Evolutionary conservation across 2,888 invertebrate genomes (phyloP).

Genomic region (Leucoptera coffeella): DNA sequence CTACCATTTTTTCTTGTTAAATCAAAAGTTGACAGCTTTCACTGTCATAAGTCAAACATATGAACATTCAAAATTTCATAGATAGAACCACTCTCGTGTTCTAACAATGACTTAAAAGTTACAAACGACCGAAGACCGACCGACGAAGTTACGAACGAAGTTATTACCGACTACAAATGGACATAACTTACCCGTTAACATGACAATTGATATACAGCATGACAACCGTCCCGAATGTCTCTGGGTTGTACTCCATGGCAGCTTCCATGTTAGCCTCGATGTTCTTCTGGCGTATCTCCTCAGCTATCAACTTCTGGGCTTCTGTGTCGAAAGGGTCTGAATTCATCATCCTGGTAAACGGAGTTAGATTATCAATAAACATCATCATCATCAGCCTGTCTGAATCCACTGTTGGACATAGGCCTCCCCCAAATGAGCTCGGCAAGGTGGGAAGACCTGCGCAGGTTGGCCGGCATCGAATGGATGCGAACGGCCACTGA

Average conservation of each 20-base stretch:
- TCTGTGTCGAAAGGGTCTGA: conserved; percentile 95
- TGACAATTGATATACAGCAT: conserved; percentile 97
- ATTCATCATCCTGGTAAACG: conserved; percentile 66
- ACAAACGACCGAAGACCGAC: not conserved
- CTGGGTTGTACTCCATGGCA: conserved; percentile 97
- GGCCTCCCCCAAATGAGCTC: too few species aligned
- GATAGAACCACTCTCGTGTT: too few species aligned
- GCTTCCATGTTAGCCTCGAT: conserved; percentile 98
- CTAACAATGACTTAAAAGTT: too few species aligned
- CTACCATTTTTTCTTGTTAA: too few species aligned
- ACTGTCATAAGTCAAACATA: too few species aligned
- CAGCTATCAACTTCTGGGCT: conserved; percentile 90
- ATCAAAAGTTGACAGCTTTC: too few species aligned
- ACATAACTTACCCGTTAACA: conserved; percentile 71
- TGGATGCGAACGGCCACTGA: too few species aligned
- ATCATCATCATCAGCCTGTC: too few species aligned
- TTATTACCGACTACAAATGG: not conserved
- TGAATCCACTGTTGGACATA: too few species aligned
- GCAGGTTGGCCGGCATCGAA: too few species aligned
- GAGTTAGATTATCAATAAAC: not conserved
- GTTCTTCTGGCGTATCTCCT: conserved; percentile 92
- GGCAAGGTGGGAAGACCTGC: too few species aligned
- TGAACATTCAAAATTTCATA: too few species aligned
- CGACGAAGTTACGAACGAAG: not conserved
- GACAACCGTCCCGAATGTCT: conserved; percentile 94